Conservation (phyloP, 2,113 vertebrate genomes). For the Salvator merianae region DNA sequence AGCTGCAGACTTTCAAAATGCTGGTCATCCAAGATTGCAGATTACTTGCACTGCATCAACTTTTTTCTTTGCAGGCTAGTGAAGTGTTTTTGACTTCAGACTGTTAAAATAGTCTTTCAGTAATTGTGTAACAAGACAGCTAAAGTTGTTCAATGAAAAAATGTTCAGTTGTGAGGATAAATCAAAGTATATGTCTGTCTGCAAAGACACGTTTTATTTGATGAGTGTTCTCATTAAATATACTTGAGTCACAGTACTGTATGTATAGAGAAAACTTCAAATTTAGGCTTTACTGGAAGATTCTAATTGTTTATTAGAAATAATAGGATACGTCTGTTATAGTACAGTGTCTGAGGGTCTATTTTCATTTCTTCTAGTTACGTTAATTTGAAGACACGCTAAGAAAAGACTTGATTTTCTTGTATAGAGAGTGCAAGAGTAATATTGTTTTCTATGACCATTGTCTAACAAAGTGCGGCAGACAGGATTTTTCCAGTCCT, state of each 20-base stretch:
- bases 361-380: not conserved
- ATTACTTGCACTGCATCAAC: not conserved
- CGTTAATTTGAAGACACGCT: not conserved
- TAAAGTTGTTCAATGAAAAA: not conserved
- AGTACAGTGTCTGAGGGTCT: conserved; percentile 14
- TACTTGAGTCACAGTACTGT: conserved; percentile 10
- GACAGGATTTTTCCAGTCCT: not conserved
- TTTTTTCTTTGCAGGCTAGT: not conserved
- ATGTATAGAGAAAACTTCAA: not conserved
- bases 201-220: not conserved
- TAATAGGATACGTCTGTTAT: no score
- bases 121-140: not conserved
- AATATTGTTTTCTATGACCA: not conserved
- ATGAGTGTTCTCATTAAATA: not conserved
- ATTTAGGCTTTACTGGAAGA: conserved; percentile 12
- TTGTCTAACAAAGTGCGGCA: not conserved
- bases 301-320: not conserved
- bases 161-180: not conserved
- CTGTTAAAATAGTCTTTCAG: not conserved
- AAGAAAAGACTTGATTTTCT: not conserved
- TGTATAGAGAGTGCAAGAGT: not conserved
- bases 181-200: not conserved
- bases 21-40: not conserved
- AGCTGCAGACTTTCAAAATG: not conserved
- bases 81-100: not conserved